phyloP scores from a whole-genome alignment of 2,797 vertebrate genomes.

The Protosalanx chinensis region DNA sequence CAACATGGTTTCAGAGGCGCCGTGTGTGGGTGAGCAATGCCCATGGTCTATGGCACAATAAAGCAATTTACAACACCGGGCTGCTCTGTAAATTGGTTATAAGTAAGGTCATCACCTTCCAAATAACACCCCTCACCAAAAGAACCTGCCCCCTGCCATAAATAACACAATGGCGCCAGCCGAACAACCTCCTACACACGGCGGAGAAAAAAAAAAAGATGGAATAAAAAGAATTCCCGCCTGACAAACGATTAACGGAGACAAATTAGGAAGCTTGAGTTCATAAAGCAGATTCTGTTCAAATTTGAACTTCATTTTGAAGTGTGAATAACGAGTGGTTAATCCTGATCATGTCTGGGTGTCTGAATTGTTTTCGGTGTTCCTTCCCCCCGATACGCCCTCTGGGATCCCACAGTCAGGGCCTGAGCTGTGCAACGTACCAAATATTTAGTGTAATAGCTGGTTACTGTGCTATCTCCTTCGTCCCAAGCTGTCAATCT shows the following conservation, averaged over 20 bases:
- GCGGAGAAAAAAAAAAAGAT: neutral
- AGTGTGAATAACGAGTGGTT: slow-evolving; percentile 33
- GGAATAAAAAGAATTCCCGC: slow-evolving; percentile 41
- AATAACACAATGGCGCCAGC: slow-evolving; percentile 43
- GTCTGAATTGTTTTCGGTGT: slow-evolving; percentile 45
- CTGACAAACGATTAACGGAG: slow-evolving; percentile 30
- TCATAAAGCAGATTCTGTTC: slow-evolving; percentile 15
- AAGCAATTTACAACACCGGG: slow-evolving; percentile 39
- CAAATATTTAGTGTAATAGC: slow-evolving; percentile 77
- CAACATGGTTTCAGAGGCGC: slow-evolving; percentile 49
- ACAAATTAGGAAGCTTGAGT: slow-evolving; percentile 7
- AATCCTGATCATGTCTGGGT: slow-evolving; percentile 24
- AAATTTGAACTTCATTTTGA: slow-evolving; percentile 14
- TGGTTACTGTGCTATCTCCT: slow-evolving; percentile 71
- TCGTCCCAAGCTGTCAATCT: slow-evolving; percentile 73
- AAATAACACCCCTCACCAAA: slow-evolving; percentile 32
- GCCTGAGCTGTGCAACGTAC: slow-evolving; percentile 58
- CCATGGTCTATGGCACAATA: slow-evolving; percentile 36
- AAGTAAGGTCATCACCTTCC: slow-evolving; percentile 43
- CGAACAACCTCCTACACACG: slow-evolving; percentile 31
- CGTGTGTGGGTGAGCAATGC: slow-evolving; percentile 32
- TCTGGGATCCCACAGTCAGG: slow-evolving; percentile 48
- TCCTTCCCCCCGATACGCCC: slow-evolving; percentile 45
- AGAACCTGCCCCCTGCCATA: slow-evolving; percentile 32
- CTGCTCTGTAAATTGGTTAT: slow-evolving; percentile 44